Evolutionary conservation across 2,888 invertebrate species (phyloP).

Genomic region (Cerceris rybyensis): DNA sequence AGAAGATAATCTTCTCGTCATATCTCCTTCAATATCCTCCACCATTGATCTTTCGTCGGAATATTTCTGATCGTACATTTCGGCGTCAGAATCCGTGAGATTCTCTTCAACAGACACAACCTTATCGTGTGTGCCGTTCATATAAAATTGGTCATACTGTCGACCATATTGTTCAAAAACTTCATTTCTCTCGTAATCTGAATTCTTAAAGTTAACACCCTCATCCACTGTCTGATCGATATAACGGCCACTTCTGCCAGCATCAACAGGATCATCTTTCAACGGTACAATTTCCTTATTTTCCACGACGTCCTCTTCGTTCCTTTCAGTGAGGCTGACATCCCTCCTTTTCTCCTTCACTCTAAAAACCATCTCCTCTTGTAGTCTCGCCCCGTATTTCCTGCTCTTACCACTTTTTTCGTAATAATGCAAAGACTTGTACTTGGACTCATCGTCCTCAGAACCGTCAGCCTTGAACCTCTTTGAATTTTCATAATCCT

Average conservation of each 20-base stretch:
- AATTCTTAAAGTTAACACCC: background rate
- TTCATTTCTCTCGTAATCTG: conserved; percentile 19
- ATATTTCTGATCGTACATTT: conserved; percentile 17
- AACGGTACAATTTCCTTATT: conserved; percentile 15
- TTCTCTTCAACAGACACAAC: conserved; percentile 43
- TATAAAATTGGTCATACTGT: conserved; percentile 40
- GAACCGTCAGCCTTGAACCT: conserved; percentile 46
- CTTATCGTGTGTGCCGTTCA: conserved; percentile 35
- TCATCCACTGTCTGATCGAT: conserved; percentile 6
- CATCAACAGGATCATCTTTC: background rate
- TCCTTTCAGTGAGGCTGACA: conserved; percentile 53
- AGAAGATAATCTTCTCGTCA: conserved; percentile 30
- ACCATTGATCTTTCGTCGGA: conserved; percentile 11
- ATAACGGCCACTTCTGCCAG: background rate
- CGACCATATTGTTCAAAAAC: conserved; percentile 38
- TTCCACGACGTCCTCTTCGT: background rate
- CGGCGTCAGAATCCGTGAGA: conserved; percentile 64
- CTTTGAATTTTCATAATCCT: conserved; percentile 48
- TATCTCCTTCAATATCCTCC: conserved; percentile 1
- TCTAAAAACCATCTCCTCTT: conserved; percentile 46
- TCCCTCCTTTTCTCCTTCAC: conserved; percentile 60
- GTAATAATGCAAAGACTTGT: conserved; percentile 31
- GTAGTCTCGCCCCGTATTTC: conserved; percentile 38
- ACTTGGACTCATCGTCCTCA: conserved; percentile 29
- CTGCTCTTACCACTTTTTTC: conserved; percentile 38